Base-by-base conservation (phyloP, 1,140 invertebrate species). In the Zaprionus lachaisei region DNA sequence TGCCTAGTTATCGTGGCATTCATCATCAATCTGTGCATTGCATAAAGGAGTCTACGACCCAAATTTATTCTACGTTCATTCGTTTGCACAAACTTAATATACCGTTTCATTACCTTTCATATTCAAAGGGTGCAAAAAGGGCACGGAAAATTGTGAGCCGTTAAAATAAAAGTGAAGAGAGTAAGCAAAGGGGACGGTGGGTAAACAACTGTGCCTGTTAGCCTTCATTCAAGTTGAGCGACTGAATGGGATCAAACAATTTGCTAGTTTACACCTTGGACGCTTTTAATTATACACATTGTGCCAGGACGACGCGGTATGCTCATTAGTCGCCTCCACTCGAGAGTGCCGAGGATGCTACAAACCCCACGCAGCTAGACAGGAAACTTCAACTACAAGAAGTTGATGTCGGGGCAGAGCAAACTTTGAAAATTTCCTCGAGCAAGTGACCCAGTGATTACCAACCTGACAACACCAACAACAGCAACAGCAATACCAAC, bases 241-340 rank as follows among this genome's bases (percentile, higher is more conserved):
- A 75, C 44, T 89, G 79, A 89, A 87, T 87, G 81, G 85, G 85
- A 89, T 89, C 84, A 89, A 89, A 89, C 84, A 89, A 89, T 89
- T 89, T 83, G 85, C 85, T 89, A 90, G 84, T 89, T 89, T 89
- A 89, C 84, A 89, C 84, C 84, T 89, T 81, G 84, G 79, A 90
- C 85, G 87, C 84, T 81, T 89, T 89, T 89, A 89, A 89, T 90
- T 89, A 89, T 90, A 90, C 73, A 78, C 81, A 90, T 89, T 89
- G 85, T 84, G 63, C 51, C 62, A 71, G 70, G 74, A 81, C 54
- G 72, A 55, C 37, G 55, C 67, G 55, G 69, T 56, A 47, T 38
- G 62, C 82, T 84, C 82, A 84, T 84, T 84, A 84, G 82, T 69
- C 71, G 55, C 72, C 68, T 54, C 55, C 68, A 58, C 66, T 67